Evolutionary conservation across 2,113 vertebrate species (phyloP).

Genomic region (Myotis lucifugus): DNA sequence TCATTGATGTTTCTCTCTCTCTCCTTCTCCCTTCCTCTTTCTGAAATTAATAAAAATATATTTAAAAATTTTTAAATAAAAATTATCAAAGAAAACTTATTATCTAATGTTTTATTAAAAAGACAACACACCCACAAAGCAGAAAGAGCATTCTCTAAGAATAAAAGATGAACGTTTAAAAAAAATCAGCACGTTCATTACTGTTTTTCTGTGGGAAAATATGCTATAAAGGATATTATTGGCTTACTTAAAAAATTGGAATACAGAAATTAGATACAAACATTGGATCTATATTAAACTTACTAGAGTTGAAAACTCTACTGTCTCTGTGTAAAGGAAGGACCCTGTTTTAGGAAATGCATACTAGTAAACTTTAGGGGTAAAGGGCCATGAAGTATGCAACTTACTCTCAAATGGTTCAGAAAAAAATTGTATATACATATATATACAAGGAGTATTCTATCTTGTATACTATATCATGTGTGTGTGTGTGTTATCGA

Average conservation of each 20-base stretch:
- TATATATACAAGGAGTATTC: not conserved
- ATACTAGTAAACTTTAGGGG: not conserved
- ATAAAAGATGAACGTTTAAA: not conserved
- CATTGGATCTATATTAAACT: not conserved
- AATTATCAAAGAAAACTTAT: not conserved
- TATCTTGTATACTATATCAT: not conserved
- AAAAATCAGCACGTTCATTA: not conserved
- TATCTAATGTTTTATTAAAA: not conserved
- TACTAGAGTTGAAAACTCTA: not conserved
- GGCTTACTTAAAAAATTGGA: not conserved
- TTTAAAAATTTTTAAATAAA: not conserved
- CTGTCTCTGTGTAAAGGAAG: not conserved
- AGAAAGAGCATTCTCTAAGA: not conserved
- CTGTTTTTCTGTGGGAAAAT: not conserved
- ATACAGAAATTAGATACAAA: not conserved
- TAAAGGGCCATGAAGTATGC: not conserved
- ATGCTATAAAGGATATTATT: not conserved
- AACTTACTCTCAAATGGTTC: not conserved
- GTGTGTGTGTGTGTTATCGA: not conserved
- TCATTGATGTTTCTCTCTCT: no score
- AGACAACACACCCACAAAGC: not conserved
- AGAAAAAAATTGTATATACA: not conserved
- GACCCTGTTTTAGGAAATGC: not conserved
- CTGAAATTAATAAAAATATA: no score
- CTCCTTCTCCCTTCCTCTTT: no score